phyloP scores from a whole-genome alignment of 2,113 vertebrate species.

The Rallus limicola region DNA sequence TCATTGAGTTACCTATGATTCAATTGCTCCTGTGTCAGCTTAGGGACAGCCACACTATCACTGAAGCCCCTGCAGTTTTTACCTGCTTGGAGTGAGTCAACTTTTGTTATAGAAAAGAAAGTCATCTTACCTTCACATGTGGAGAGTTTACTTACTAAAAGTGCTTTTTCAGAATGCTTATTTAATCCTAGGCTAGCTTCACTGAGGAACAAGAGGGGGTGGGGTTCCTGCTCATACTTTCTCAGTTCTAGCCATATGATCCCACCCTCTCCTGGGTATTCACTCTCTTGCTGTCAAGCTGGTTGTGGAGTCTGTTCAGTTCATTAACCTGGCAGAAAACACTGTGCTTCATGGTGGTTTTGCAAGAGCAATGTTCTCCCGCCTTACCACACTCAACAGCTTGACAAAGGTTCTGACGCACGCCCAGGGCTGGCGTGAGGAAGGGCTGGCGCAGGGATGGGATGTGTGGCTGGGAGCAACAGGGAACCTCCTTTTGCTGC shows the following conservation, averaged over 20 bases:
- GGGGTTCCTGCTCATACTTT: not conserved
- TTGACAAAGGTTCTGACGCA: not conserved
- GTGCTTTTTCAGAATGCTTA: not conserved
- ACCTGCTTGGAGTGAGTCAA: not conserved
- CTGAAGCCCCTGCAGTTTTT: not conserved
- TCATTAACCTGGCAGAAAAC: not conserved
- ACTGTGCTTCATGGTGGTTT: not conserved
- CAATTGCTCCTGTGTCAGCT: not conserved
- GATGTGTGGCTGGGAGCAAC: not conserved
- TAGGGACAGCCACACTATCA: fast-evolving
- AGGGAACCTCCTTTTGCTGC: not conserved
- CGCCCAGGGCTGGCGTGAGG: not conserved
- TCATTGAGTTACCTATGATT: not conserved
- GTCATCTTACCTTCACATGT: not conserved
- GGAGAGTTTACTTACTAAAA: not conserved
- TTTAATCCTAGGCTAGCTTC: not conserved
- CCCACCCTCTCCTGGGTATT: not conserved
- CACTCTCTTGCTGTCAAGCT: not conserved
- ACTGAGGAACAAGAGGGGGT: fast-evolving
- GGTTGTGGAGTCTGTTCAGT: not conserved
- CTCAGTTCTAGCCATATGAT: not conserved
- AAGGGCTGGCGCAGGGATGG: fast-evolving
- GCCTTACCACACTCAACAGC: not conserved
- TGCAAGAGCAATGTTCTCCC: not conserved
- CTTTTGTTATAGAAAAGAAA: not conserved